Base-by-base conservation (phyloP, 2,888 invertebrate species). In the Lepeophtheirus nordmannii region DNA sequence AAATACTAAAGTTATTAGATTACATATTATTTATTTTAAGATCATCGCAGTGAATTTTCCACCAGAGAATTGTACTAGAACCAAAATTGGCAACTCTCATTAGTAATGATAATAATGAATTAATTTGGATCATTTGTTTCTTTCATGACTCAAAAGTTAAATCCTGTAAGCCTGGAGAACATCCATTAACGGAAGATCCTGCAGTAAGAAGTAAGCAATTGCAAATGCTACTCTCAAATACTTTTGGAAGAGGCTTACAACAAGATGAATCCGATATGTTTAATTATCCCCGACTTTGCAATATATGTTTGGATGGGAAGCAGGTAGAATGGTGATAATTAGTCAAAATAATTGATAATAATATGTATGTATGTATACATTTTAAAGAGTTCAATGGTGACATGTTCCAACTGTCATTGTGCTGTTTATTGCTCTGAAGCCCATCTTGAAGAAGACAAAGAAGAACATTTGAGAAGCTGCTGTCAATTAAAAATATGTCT, bases 221-320 rank as follows among this genome's bases (percentile, higher is more conserved):
- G 14, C 53, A 46, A 46, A 17, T 46, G n/a, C 8, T 46, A 17
- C 53, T 46, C 17, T n/a, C 53, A 46, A 46, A 22, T 22, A 37
- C 63, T 20, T 30, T 65, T 22, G 17, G 22, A 20, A 23, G 65
- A 20, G 14, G 38, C 11, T 20, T 65, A 14, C 22, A 14, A 20
- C 65, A 65, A 40, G 53, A 58, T 65, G 65, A 65, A 37, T 22
- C 17, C 5, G 65, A 65, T 58, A 38, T 65, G 38, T 56, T 65
- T 14, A 65, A 23, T 39, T 58, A 65, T 58, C 65, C 65, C 7
- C 20, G 58, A 17, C 58, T 65, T 20, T 65, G 65, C 58, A 58
- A 10, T n/a, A 58, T 65, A 9, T 65, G 65, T 58, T 30, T 65
- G 10, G 10, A 11, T 57, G 65, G 65, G n/a, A 65, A 58, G 10